Conservation (phyloP, 2,797 vertebrate genomes). For the Natrix natrix region DNA sequence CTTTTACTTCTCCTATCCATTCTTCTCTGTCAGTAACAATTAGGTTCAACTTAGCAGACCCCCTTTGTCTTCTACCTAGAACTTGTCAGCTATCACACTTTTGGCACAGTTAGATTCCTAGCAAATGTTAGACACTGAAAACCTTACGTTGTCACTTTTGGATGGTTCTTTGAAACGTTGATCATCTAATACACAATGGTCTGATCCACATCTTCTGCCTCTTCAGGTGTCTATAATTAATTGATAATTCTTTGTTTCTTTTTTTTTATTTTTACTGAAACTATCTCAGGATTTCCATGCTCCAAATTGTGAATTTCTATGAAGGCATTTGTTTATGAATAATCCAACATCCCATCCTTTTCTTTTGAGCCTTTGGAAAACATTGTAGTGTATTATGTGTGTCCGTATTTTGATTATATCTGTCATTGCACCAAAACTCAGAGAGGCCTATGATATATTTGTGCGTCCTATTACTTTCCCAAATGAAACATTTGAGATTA, state of each 20-base stretch:
- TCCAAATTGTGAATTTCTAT: background rate
- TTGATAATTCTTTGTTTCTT: background rate
- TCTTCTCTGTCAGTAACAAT: background rate
- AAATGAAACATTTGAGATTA: background rate
- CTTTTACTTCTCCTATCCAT: background rate
- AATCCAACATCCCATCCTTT: background rate
- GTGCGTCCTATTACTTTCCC: background rate
- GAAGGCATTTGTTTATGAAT: background rate
- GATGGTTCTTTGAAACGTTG: background rate
- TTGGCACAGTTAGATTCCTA: background rate
- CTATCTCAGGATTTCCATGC: background rate
- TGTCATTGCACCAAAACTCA: background rate
- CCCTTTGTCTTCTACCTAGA: background rate
- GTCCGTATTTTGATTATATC: background rate
- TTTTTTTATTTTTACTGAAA: background rate
- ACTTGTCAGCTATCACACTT: background rate
- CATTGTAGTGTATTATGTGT: background rate
- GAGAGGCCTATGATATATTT: background rate
- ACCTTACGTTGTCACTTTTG: background rate
- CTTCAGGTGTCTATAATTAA: background rate
- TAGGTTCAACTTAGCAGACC: background rate
- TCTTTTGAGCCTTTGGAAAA: background rate
- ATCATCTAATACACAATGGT: background rate
- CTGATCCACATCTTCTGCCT: background rate
- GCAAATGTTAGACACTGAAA: background rate